These are phyloP conservation scores for Protobothrops mucrosquamatus DNA, from an alignment of 2,113 vertebrate genomes.

Conservation along the genomic window DNA sequence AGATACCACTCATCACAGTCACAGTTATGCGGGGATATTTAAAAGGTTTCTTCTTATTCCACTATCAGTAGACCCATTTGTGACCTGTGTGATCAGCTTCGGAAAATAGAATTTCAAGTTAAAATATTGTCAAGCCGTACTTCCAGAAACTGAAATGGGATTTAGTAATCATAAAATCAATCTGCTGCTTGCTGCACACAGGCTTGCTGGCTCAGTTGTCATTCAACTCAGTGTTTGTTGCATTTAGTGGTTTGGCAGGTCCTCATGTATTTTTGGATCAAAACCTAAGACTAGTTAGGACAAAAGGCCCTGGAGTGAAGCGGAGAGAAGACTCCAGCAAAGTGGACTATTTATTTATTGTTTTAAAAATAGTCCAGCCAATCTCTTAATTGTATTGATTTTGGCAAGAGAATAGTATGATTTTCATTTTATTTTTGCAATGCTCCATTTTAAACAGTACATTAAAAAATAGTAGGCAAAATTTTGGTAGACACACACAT, in stretches of 20 bases:
- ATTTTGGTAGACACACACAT: slow-evolving; percentile 66
- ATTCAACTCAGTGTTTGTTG: slow-evolving; percentile 61
- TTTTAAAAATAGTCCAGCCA: slow-evolving; percentile 75
- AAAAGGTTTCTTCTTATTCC: not conserved
- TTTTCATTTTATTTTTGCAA: slow-evolving; percentile 71
- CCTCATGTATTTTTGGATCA: slow-evolving; percentile 74
- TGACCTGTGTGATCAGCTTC: slow-evolving; percentile 8
- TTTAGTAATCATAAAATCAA: slow-evolving; percentile 52
- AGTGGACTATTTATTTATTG: slow-evolving; percentile 72
- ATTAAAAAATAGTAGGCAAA: slow-evolving; percentile 78
- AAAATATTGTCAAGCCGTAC: slow-evolving; percentile 55
- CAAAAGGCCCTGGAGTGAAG: slow-evolving; percentile 74
- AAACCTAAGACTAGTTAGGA: slow-evolving; percentile 67
- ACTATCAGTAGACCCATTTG: not conserved
- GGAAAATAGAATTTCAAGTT: not conserved
- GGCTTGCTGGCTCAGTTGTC: slow-evolving; percentile 59
- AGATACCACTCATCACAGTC: not conserved
- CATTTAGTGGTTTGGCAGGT: slow-evolving; percentile 78
- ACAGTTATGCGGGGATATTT: not conserved
- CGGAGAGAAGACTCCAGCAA: slow-evolving; percentile 74
- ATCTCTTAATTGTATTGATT: slow-evolving; percentile 76
- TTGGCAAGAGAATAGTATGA: slow-evolving; percentile 75
- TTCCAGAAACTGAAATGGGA: slow-evolving; percentile 53
- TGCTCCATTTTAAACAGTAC: slow-evolving; percentile 67
- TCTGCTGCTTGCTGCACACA: slow-evolving; percentile 52